A percentile compares a stretch with the other conserved stretches of the same genome.
phyloP scores from a whole-genome alignment of 2,797 vertebrate species.

The Leptoclinus maculatus region DNA sequence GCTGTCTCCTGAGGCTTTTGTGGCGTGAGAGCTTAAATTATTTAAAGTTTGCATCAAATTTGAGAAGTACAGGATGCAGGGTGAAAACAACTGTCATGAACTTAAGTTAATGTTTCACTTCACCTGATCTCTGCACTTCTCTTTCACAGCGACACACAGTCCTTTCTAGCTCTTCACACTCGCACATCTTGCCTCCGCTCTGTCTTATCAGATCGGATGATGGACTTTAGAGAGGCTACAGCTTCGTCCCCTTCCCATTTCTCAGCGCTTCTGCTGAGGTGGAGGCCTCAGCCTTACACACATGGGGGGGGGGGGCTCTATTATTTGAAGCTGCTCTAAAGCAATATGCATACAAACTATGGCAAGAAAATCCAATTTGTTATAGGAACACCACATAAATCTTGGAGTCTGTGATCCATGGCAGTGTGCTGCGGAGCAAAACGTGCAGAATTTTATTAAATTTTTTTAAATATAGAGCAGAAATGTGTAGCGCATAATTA shows the following conservation, averaged over 20 bases:
- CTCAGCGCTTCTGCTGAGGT: conserved; percentile 59
- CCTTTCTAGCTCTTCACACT: background rate
- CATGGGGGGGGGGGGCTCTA: conserved; percentile 47
- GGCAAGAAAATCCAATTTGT: conserved; percentile 78
- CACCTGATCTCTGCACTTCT: conserved; percentile 22
- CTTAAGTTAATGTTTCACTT: conserved; percentile 36
- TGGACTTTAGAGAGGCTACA: conserved; percentile 36
- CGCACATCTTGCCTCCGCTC: conserved; percentile 8
- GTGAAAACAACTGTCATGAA: conserved; percentile 25
- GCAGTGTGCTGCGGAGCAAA: conserved; percentile 38
- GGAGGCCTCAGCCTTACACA: conserved; percentile 44
- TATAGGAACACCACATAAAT: conserved; percentile 64
- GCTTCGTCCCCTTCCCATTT: conserved; percentile 43
- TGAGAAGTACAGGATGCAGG: conserved; percentile 16
- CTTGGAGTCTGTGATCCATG: conserved; percentile 63
- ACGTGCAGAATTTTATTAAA: conserved; percentile 40
- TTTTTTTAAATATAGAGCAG: conserved; percentile 23
- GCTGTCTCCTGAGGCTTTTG: conserved; percentile 19
- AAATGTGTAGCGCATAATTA: conserved; percentile 44
- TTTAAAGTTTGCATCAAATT: conserved; percentile 13
- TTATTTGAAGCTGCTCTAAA: conserved; percentile 62
- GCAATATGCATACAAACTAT: conserved; percentile 76
- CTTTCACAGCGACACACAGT: background rate
- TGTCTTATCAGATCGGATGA: conserved; percentile 55
- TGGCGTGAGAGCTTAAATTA: conserved; percentile 7